Percentiles rank a stretch among this genome's conserved stretches.
Evolutionary conservation across 2,888 invertebrate genomes (phyloP).

Genomic region (Branchellion lobata): DNA sequence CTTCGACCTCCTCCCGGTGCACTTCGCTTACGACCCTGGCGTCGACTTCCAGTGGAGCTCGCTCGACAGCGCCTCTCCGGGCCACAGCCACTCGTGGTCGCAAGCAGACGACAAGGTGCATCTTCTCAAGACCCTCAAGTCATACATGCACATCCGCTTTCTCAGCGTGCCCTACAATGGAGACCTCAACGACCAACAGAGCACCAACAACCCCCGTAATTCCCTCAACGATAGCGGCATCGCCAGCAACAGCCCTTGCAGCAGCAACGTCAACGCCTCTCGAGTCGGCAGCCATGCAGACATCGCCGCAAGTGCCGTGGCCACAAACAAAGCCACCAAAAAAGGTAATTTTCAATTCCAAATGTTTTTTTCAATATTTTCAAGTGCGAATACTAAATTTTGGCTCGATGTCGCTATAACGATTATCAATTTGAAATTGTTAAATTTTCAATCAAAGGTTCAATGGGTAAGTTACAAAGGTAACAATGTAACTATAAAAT

Average conservation of each 20-base stretch:
- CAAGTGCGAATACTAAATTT: too few species aligned
- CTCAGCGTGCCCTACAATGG: slow-evolving; percentile 23
- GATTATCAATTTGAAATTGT: too few species aligned
- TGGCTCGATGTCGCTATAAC: too few species aligned
- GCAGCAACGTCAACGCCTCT: slow-evolving; percentile 15
- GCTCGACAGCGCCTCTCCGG: slow-evolving; percentile 10
- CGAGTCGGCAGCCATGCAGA: not conserved
- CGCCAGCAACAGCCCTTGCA: not conserved
- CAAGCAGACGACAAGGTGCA: not conserved
- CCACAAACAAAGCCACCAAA: not conserved
- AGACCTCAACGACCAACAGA: slow-evolving; percentile 5
- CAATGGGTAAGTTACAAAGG: too few species aligned
- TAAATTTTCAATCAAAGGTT: too few species aligned
- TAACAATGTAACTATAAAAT: too few species aligned
- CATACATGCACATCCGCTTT: slow-evolving; percentile 34
- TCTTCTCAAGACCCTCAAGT: slow-evolving; percentile 8
- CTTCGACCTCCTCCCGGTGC: slow-evolving; percentile 73
- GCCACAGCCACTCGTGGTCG: too few species aligned
- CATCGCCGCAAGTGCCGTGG: not conserved
- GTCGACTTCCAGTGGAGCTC: slow-evolving; percentile 60
- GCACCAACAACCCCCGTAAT: not conserved
- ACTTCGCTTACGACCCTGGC: slow-evolving; percentile 82
- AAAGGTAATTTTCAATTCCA: too few species aligned
- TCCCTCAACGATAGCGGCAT: slow-evolving; percentile 2
- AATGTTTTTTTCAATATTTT: too few species aligned